Evolutionary conservation across 2,113 vertebrate genomes (phyloP).

Genomic region (Holacanthus passer): DNA sequence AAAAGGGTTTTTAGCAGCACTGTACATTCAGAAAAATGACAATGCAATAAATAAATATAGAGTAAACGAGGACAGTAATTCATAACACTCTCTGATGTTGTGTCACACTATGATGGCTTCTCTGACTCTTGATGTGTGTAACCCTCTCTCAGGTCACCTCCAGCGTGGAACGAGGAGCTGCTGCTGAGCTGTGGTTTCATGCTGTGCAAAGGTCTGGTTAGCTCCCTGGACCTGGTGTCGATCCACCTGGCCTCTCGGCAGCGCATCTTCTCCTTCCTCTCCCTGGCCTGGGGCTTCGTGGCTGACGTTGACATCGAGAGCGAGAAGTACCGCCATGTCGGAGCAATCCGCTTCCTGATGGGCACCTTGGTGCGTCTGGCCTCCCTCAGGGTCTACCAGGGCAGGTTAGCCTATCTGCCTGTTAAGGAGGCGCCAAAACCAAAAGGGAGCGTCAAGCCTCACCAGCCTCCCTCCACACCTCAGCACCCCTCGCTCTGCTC

Average conservation of each 20-base stretch:
- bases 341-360: slow-evolving; percentile 91
- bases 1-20: no score
- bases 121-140: slow-evolving; percentile 14
- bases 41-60: neutral
- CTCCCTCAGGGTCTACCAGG: slow-evolving; percentile 83
- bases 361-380: slow-evolving; percentile 89
- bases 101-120: neutral
- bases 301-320: slow-evolving; percentile 96
- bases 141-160: slow-evolving; percentile 82
- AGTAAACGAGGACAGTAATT: neutral
- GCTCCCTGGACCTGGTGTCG: slow-evolving; percentile 89
- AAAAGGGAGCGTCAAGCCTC: slow-evolving; percentile 38
- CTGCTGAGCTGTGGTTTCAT: slow-evolving; percentile 90
- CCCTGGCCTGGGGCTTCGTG: slow-evolving; percentile 94
- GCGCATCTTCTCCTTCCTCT: slow-evolving; percentile 90
- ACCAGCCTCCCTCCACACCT: slow-evolving; percentile 38
- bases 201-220: slow-evolving; percentile 89
- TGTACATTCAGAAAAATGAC: neutral
- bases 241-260: slow-evolving; percentile 83
- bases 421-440: slow-evolving; percentile 36
- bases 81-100: neutral
- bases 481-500: slow-evolving; percentile 61
- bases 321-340: slow-evolving; percentile 92
- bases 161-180: slow-evolving; percentile 89
- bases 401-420: slow-evolving; percentile 90